Evolutionary conservation across 2,888 invertebrate species (phyloP).

Genomic region (Arrhopalites spinosus): DNA sequence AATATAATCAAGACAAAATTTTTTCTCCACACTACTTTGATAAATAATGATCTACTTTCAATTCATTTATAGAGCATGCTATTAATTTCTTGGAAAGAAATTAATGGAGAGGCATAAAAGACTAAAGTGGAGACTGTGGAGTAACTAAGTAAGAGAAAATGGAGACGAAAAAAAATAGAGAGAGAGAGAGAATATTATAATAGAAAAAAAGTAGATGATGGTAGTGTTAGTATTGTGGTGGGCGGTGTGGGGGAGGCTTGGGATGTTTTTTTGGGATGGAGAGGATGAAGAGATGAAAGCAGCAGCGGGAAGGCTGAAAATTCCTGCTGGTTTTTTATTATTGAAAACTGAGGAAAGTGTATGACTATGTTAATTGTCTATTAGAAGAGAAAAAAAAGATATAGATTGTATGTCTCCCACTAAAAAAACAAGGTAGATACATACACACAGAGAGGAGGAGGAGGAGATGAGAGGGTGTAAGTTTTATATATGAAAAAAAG

Average conservation of each 20-base stretch:
- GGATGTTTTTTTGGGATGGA: background rate
- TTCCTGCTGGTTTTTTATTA: conserved; percentile 14
- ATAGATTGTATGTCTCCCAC: too few species aligned
- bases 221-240: background rate
- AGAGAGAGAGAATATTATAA: background rate
- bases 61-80: background rate
- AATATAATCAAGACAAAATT: too few species aligned
- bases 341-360: conserved; percentile 7
- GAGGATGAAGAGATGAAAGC: conserved; percentile 2
- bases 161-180: background rate
- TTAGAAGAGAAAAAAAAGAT: too few species aligned
- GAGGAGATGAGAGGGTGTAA: conserved; percentile 2
- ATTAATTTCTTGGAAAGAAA: background rate
- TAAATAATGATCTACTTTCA: conserved; percentile 8
- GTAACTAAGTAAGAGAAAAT: background rate
- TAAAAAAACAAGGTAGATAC: too few species aligned
- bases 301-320: conserved; percentile 12
- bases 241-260: background rate
- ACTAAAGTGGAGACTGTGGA: background rate
- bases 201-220: background rate
- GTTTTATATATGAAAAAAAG: conserved; percentile 9
- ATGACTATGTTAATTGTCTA: conserved; percentile 20
- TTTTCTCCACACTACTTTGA: background rate
- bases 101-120: background rate
- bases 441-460: too few species aligned